A percentile compares a stretch with the other conserved stretches of the same genome.
Conservation (phyloP, 2,888 invertebrate genomes). For the Thumatha senex region DNA sequence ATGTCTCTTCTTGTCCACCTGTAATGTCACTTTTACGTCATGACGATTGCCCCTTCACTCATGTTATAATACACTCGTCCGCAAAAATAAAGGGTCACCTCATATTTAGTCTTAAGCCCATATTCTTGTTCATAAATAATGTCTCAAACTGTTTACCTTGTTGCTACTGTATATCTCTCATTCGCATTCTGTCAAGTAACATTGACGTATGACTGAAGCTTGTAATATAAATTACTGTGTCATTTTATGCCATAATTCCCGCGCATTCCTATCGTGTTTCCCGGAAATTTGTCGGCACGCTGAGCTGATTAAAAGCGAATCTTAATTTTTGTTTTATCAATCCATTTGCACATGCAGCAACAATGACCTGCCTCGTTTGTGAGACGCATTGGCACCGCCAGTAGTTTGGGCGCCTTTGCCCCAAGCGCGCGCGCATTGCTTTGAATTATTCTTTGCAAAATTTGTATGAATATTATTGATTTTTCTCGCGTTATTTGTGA, state of each 20-base stretch:
- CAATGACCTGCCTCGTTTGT: constrained; percentile 62
- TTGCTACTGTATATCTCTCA: too few relatives aligned
- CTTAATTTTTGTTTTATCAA: constrained; percentile 26
- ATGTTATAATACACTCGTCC: too few relatives aligned
- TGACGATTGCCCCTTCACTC: too few relatives aligned
- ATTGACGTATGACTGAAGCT: background rate
- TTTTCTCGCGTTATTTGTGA: constrained; percentile 14
- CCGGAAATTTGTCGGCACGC: constrained; percentile 24
- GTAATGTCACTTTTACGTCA: too few relatives aligned
- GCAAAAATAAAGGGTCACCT: too few relatives aligned
- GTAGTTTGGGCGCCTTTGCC: constrained; percentile 72
- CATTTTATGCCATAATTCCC: constrained; percentile 18
- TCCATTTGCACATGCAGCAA: constrained; percentile 43
- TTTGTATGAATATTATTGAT: background rate
- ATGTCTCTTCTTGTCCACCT: too few relatives aligned
- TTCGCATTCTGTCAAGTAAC: background rate
- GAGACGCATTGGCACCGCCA: constrained; percentile 73
- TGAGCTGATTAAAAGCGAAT: constrained; percentile 29
- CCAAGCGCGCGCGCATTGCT: constrained; percentile 60
- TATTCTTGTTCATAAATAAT: background rate
- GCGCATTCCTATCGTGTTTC: constrained; percentile 9
- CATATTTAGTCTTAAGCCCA: background rate
- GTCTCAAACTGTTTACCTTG: background rate
- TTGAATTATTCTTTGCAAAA: constrained; percentile 8
- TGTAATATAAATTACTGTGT: background rate